Conservation (phyloP, 2,797 vertebrate species). For the Tokudaia muenninki region DNA sequence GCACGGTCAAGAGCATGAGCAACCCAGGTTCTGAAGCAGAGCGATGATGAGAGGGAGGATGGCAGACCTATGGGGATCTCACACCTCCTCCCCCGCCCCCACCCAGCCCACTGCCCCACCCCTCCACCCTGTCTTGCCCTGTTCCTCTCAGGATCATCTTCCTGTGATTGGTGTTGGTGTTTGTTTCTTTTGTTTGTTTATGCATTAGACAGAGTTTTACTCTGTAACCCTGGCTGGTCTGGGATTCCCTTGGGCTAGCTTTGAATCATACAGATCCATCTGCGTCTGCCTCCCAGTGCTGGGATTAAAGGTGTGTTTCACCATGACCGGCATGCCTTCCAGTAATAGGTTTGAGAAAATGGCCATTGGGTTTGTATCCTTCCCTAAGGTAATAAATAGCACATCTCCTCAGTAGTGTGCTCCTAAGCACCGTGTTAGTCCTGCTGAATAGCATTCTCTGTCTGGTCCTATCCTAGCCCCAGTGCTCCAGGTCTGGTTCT, state of each 20-base stretch:
- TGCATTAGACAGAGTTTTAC: background rate
- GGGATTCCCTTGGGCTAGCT: background rate
- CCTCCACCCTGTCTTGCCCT: background rate
- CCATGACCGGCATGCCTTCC: background rate
- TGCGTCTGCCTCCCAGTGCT: background rate
- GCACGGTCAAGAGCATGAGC: background rate
- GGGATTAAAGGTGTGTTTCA: background rate
- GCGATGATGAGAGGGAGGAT: background rate
- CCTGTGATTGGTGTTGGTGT: background rate
- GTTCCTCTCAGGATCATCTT: background rate
- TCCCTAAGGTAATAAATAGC: background rate
- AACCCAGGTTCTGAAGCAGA: background rate
- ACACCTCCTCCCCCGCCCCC: no score
- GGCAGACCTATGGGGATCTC: background rate
- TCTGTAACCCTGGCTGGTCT: background rate
- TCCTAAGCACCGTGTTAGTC: background rate
- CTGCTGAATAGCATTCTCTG: background rate
- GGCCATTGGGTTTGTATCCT: background rate
- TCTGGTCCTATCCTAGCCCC: background rate
- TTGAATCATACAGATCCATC: background rate
- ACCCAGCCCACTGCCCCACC: no score
- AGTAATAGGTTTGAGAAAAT: background rate
- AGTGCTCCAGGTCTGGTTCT: background rate
- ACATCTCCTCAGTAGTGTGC: background rate
- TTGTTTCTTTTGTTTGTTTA: background rate